Percentiles rank a stretch among this genome's conserved stretches.
These are phyloP conservation scores for Muntiacus reevesi DNA, from an alignment of 2,113 vertebrate genomes.

Conservation along the genomic window DNA sequence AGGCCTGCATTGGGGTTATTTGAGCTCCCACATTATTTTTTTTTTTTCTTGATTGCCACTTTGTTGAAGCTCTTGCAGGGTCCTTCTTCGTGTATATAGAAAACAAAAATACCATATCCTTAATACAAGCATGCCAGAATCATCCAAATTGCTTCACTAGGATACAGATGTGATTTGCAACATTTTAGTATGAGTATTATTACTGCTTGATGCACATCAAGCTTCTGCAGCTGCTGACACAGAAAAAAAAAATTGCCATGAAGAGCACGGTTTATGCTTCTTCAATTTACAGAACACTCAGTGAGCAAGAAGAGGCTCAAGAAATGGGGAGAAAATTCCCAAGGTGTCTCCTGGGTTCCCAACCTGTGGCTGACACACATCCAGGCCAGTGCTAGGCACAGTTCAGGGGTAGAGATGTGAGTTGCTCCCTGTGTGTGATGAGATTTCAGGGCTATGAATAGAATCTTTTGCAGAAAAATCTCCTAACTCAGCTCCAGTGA, in stretches of 20 bases:
- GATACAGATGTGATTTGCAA: not conserved
- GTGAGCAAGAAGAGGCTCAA: not conserved
- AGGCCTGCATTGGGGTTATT: not conserved
- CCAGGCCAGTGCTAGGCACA: not conserved
- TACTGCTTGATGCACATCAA: not conserved
- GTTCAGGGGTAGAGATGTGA: not conserved
- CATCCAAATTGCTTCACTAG: not conserved
- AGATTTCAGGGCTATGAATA: not conserved
- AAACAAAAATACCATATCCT: not conserved
- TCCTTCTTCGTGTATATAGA: not conserved
- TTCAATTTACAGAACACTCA: not conserved
- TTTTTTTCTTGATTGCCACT: not conserved
- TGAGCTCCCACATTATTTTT: not conserved
- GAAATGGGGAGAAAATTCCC: not conserved
- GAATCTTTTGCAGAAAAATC: not conserved
- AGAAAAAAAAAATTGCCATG: not conserved
- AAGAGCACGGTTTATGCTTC: not conserved
- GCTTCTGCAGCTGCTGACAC: not conserved
- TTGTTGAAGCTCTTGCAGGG: not conserved
- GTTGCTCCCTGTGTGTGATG: too few relatives aligned
- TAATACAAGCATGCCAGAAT: not conserved
- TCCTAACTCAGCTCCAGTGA: not conserved
- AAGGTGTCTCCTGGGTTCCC: not conserved
- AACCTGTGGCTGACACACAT: not conserved
- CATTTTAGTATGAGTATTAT: not conserved